phyloP scores from a whole-genome alignment of 2,888 invertebrate species.

The Caenorhabditis sinica region DNA sequence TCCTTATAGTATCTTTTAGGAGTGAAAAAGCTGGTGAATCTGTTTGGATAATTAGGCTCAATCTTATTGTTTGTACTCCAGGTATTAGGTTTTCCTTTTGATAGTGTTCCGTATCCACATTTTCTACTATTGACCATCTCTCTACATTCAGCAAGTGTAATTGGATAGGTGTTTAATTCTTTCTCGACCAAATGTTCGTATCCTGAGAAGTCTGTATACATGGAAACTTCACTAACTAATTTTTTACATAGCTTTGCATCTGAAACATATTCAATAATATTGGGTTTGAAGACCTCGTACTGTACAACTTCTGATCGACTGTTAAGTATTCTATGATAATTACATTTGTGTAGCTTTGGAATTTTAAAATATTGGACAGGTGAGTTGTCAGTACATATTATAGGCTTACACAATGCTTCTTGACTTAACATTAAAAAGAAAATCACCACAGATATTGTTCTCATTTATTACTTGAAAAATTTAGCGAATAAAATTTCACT shows the following conservation, averaged over 20 bases:
- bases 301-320: conserved; percentile 60
- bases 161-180: conserved; percentile 67
- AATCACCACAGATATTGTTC: not conserved
- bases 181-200: conserved; percentile 69
- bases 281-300: conserved; percentile 70
- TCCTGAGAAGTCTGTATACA: conserved; percentile 71
- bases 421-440: not conserved
- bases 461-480: conserved; percentile 44
- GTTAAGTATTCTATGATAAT: conserved; percentile 59
- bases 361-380: conserved; percentile 68
- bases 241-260: conserved; percentile 70
- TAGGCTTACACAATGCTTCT: not conserved
- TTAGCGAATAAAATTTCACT: conserved; percentile 5
- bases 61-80: conserved; percentile 75
- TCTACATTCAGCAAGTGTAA: conserved; percentile 70
- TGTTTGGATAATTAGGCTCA: conserved; percentile 71
- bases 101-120: conserved; percentile 68
- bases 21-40: conserved; percentile 73
- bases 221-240: conserved; percentile 62
- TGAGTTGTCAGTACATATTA: conserved; percentile 44
- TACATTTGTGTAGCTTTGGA: conserved; percentile 65
- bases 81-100: conserved; percentile 44
- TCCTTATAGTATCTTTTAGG: conserved; percentile 72
- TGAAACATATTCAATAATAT: conserved; percentile 56
- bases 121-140: conserved; percentile 68